A percentile compares a stretch with the other conserved stretches of the same genome.
These are phyloP conservation scores for Bombycilla garrulus DNA, from an alignment of 2,113 vertebrate species.

Conservation along the genomic window DNA sequence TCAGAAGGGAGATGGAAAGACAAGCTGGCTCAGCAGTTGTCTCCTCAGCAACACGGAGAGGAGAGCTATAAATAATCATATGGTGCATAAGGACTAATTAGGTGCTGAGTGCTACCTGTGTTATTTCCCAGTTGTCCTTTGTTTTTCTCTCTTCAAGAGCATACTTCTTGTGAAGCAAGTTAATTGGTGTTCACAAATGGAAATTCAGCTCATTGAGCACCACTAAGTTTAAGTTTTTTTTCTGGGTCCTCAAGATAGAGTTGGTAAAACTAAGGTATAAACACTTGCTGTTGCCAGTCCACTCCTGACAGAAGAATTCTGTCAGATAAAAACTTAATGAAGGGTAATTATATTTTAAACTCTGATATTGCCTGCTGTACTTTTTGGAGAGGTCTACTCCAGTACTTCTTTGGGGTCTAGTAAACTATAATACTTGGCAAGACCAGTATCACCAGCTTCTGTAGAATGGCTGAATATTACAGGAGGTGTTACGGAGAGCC, in stretches of 20 bases:
- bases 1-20: not conserved
- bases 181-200: not conserved
- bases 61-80: not conserved
- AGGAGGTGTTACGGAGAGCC: not conserved
- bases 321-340: not conserved
- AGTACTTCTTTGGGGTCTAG: not conserved
- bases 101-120: not conserved
- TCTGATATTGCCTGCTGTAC: not conserved
- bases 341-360: not conserved
- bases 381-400: not conserved
- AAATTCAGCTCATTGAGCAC: not conserved
- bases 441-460: not conserved
- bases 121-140: not conserved
- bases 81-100: not conserved
- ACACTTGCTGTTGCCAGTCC: not conserved
- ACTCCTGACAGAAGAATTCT: not conserved
- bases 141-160: not conserved
- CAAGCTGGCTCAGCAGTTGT: not conserved
- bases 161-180: not conserved
- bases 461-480: not conserved
- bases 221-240: not conserved
- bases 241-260: not conserved
- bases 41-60: not conserved
- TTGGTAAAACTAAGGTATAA: not conserved
- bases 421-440: not conserved